A percentile compares a stretch with the other conserved stretches of the same genome.
Conservation (phyloP, 2,797 vertebrate genomes). For the Channallabes apus region DNA sequence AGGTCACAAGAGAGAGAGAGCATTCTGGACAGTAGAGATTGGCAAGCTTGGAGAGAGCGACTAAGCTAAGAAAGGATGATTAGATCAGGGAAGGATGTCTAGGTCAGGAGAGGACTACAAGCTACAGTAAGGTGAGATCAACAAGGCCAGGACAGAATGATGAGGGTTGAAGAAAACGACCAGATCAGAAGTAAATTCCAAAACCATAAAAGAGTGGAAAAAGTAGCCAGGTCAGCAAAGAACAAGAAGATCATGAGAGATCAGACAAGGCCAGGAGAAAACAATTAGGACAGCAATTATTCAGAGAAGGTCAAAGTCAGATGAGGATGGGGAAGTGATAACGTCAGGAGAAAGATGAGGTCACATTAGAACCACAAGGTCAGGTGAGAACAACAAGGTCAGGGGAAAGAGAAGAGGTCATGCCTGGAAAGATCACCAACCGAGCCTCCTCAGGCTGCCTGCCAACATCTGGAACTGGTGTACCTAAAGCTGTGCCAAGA, state of each 20-base stretch:
- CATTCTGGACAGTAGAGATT: neutral
- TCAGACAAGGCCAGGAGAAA: neutral
- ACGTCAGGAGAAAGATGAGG: neutral
- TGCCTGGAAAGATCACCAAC: neutral
- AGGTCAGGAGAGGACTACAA: neutral
- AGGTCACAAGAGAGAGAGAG: neutral
- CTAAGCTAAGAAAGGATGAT: neutral
- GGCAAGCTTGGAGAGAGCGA: neutral
- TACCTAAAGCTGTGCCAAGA: neutral
- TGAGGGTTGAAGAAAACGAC: too few species aligned
- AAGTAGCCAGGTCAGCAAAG: neutral
- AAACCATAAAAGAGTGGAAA: neutral
- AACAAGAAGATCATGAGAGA: neutral
- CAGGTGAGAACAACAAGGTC: neutral
- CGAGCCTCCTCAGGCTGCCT: neutral
- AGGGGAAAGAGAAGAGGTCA: neutral
- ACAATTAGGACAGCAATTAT: neutral
- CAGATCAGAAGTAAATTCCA: neutral
- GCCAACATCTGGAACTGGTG: conserved; percentile 13
- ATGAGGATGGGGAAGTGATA: neutral
- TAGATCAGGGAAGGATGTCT: neutral
- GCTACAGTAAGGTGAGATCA: too few species aligned
- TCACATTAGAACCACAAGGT: neutral
- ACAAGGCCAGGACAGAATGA: too few species aligned
- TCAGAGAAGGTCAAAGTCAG: neutral